These are phyloP conservation scores for Thaumetopoea pityocampa DNA, from an alignment of 1,140 invertebrate species.

Conservation along the genomic window DNA sequence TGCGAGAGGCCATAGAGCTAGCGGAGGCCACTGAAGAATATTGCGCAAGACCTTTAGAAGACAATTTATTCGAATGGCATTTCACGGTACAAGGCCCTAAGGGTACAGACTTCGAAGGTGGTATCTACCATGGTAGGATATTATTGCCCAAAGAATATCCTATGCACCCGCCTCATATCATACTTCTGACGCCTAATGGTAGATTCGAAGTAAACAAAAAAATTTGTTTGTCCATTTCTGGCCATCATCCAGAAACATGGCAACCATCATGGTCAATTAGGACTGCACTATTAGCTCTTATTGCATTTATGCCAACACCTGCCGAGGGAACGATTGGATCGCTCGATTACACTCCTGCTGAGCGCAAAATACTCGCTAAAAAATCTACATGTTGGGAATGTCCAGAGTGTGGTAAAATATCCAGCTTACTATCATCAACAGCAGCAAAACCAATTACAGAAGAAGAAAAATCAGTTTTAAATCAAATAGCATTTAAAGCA, in stretches of 20 bases:
- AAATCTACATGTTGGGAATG: slow-evolving; percentile 80
- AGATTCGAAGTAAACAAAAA: slow-evolving; percentile 96
- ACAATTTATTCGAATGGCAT: slow-evolving; percentile 99
- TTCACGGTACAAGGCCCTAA: slow-evolving; percentile 94
- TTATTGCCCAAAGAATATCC: slow-evolving; percentile 95
- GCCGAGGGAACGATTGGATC: slow-evolving; percentile 93
- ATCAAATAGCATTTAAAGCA: slow-evolving; percentile 69
- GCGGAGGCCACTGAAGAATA: slow-evolving; percentile 92
- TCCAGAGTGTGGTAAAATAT: slow-evolving; percentile 77
- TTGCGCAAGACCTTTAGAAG: slow-evolving; percentile 92
- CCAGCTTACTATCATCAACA: slow-evolving; percentile 65
- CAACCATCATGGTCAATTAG: slow-evolving; percentile 97
- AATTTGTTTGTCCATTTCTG: slow-evolving; percentile 97
- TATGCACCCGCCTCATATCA: slow-evolving; percentile 98
- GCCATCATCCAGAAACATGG: slow-evolving; percentile 98
- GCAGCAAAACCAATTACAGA: slow-evolving; percentile 67
- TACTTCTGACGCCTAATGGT: slow-evolving; percentile 95
- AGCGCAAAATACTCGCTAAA: slow-evolving; percentile 88
- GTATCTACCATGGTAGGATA: slow-evolving; percentile 95
- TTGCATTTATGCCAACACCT: slow-evolving; percentile 95
- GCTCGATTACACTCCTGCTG: slow-evolving; percentile 90
- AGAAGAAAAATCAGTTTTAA: slow-evolving; percentile 69
- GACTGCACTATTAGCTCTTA: slow-evolving; percentile 93
- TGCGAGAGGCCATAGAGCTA: slow-evolving; percentile 94
- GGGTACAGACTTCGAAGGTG: slow-evolving; percentile 92